A percentile compares a stretch with the other conserved stretches of the same genome.
These are phyloP conservation scores for Thymelicus lineola DNA, from an alignment of 2,888 invertebrate species.

Conservation along the genomic window DNA sequence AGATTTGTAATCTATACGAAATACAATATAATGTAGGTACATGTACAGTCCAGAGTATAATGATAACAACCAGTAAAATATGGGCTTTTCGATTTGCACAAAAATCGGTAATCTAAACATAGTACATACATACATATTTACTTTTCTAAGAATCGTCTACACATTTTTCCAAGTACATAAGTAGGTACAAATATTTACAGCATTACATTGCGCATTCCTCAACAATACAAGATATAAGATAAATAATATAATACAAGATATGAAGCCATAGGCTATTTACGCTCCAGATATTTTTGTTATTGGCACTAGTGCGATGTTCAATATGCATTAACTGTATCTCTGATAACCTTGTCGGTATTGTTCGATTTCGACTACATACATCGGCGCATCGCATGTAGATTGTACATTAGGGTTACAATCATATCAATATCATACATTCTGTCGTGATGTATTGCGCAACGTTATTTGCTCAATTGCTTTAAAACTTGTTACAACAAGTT, in stretches of 20 bases:
- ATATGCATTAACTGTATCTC: constrained; percentile 58
- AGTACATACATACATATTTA: neutral
- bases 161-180: neutral
- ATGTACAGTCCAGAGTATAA: no score
- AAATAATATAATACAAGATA: neutral
- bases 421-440: constrained; percentile 35
- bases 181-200: neutral
- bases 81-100: neutral
- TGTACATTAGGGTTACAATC: constrained; percentile 50
- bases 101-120: neutral
- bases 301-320: constrained; percentile 49
- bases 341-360: constrained; percentile 64
- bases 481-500: constrained; percentile 7
- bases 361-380: constrained; percentile 45
- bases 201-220: constrained; percentile 9
- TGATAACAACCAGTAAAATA: no score
- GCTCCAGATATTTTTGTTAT: constrained; percentile 45
- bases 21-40: no score
- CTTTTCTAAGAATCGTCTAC: neutral
- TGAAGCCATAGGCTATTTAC: constrained; percentile 7
- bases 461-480: constrained; percentile 61
- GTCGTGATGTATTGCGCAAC: constrained; percentile 64
- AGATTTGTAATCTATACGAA: no score
- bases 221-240: neutral
- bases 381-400: constrained; percentile 54